Evolutionary conservation across 2,888 invertebrate species (phyloP).

Genomic region (Polydrusus cervinus): DNA sequence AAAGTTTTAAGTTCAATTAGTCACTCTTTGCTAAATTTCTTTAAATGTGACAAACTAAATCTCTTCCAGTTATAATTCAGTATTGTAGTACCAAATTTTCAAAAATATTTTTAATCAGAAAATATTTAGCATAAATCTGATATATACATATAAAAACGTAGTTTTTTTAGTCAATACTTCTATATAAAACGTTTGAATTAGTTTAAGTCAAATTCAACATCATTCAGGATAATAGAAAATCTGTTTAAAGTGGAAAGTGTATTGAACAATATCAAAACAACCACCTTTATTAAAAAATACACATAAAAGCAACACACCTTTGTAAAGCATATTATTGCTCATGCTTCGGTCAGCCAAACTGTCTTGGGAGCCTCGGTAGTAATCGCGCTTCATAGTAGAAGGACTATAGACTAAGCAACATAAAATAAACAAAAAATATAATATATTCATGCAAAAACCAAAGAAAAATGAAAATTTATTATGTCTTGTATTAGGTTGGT

Average conservation of each 20-base stretch:
- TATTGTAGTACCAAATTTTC: too few relatives aligned
- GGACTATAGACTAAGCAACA: constrained; percentile 68
- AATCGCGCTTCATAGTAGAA: constrained; percentile 88
- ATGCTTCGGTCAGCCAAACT: constrained; percentile 84
- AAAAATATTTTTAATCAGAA: too few relatives aligned
- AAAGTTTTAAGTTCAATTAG: constrained; percentile 58
- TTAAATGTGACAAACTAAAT: too few relatives aligned
- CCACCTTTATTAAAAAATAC: constrained; percentile 19
- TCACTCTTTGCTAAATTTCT: neutral
- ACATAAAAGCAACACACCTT: constrained; percentile 76
- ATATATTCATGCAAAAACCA: constrained; percentile 54
- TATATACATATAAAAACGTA: too few relatives aligned
- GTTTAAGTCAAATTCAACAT: too few relatives aligned
- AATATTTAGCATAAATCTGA: too few relatives aligned
- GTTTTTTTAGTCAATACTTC: too few relatives aligned
- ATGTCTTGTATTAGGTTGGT: neutral
- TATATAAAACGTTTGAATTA: too few relatives aligned
- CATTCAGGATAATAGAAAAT: too few relatives aligned
- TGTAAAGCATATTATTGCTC: constrained; percentile 76
- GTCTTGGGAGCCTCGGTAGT: constrained; percentile 94
- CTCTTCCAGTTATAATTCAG: too few relatives aligned
- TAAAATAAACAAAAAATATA: constrained; percentile 55
- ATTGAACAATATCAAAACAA: too few relatives aligned
- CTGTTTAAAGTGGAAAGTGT: too few relatives aligned
- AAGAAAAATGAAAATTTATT: constrained; percentile 21